Base-by-base conservation (phyloP, 2,797 vertebrate species). In the Argentina silus region DNA sequence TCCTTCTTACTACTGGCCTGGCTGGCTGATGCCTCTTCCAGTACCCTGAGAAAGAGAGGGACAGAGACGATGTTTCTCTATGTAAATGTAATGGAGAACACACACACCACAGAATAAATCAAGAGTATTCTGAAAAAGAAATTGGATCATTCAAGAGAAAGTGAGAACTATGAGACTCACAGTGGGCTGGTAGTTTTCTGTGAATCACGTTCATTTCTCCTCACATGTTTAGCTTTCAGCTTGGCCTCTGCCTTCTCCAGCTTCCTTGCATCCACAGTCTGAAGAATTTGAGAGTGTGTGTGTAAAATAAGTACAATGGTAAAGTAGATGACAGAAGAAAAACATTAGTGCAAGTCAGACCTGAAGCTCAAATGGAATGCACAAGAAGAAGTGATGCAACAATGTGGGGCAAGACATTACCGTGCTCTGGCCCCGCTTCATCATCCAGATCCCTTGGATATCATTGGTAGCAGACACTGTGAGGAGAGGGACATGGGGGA, bases 1-100 rank as follows among this genome's bases (percentile, higher is more conserved):
- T 99, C 98, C 86, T 98, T 99, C 90, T 97, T 97, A 90, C 93
- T 99, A 92, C 95, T 95, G 14, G 97, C 97, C 87, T 99, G 97
- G 87, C 97, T 99, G 81, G 98, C 97, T 0, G 97, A 98, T 0
- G 98, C 97, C 90, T 99, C 97, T 89, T 99, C 97, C 81, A 99
- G 91, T 48, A 98, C 95, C 42, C 98, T 99, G 87, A 0, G 55
- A 65, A 55, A 43, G 5, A 60, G 3, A 61, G 44, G 19, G 27
- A 36, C 1, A 36, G 27, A 36, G 27, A 36, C 27, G 4, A 36
- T 36, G 27, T 36, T 36, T 36, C 27, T 36, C 27, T 36, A 36
- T 36, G 27, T 36, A 36, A 36, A 36, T 36, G 27, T 36, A 36
- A 36, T 36, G 15, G 67, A 15, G 14, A 45, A 14, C 19, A 36